These are phyloP conservation scores for Nemopilema nomurai DNA, from an alignment of 30 jellyfish, hydroid and myxozoan species.

Conservation along the genomic window DNA sequence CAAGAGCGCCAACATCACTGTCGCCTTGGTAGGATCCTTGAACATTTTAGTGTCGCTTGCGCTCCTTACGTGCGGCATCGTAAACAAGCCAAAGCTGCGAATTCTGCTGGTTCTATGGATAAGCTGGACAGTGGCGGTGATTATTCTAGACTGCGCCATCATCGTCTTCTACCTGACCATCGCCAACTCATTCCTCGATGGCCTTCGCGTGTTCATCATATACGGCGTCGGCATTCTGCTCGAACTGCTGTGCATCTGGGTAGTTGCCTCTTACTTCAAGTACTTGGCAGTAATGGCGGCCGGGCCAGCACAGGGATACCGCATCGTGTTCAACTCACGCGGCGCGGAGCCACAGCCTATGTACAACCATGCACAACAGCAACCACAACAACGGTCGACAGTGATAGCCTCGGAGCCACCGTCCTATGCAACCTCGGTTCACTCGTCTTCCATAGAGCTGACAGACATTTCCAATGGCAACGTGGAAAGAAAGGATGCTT, in stretches of 20 bases:
- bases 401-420: constrained; percentile 40
- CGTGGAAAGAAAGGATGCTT: constrained; percentile 6
- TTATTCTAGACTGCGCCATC: constrained; percentile 7
- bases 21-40: constrained; percentile 35
- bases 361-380: not conserved
- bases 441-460: constrained; percentile 43
- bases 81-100: constrained; percentile 29
- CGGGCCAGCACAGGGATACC: constrained; percentile 71
- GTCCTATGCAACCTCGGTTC: constrained; percentile 40
- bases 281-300: constrained; percentile 47
- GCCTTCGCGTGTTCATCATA: constrained; percentile 47
- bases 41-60: constrained; percentile 24
- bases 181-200: constrained; percentile 50
- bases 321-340: constrained; percentile 67
- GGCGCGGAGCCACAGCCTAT: constrained; percentile 52
- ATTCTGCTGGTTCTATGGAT: constrained; percentile 42
- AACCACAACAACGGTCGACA: constrained; percentile 2
- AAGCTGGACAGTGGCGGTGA: constrained; percentile 45
- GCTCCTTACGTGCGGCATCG: constrained; percentile 28
- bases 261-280: constrained; percentile 64
- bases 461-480: not conserved
- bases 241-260: constrained; percentile 62
- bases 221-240: constrained; percentile 51
- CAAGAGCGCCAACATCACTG: constrained; percentile 17
- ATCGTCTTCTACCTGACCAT: constrained; percentile 36